phyloP scores from a whole-genome alignment of 2,797 vertebrate genomes.

The Echeneis naucrates region DNA sequence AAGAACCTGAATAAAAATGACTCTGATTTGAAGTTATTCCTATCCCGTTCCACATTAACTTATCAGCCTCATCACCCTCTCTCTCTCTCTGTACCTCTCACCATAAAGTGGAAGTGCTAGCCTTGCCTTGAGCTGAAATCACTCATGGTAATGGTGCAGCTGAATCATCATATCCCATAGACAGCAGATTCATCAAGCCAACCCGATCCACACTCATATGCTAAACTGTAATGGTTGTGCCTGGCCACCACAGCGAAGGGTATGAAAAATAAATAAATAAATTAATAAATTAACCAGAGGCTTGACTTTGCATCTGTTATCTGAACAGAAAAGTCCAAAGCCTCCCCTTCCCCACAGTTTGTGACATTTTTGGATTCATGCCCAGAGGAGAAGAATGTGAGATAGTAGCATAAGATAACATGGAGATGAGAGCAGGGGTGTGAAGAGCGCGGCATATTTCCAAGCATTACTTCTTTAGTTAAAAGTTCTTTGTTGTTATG shows the following conservation, averaged over 20 bases:
- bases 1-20: constrained; percentile 69
- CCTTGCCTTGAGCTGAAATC: constrained; percentile 73
- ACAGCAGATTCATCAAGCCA: constrained; percentile 79
- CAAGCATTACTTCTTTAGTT: constrained; percentile 32
- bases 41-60: constrained; percentile 61
- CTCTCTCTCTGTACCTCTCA: constrained; percentile 64
- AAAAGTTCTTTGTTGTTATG: constrained; percentile 34
- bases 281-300: constrained; percentile 39
- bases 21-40: constrained; percentile 63
- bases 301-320: constrained; percentile 60
- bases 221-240: constrained; percentile 45
- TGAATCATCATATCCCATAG: constrained; percentile 81
- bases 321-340: constrained; percentile 31
- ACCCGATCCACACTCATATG: constrained; percentile 59
- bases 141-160: constrained; percentile 76
- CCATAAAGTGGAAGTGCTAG: constrained; percentile 70
- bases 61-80: constrained; percentile 71
- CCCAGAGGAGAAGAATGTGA: constrained; percentile 30
- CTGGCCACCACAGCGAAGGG: constrained; percentile 34
- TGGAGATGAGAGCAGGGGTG: constrained; percentile 11
- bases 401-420: constrained; percentile 20
- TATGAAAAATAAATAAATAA: too few species aligned
- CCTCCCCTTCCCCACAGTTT: constrained; percentile 8
- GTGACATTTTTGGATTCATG: constrained; percentile 41
- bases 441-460: constrained; percentile 22